Base-by-base conservation (phyloP, 2,797 vertebrate species). In the Gephyroberyx darwinii region DNA sequence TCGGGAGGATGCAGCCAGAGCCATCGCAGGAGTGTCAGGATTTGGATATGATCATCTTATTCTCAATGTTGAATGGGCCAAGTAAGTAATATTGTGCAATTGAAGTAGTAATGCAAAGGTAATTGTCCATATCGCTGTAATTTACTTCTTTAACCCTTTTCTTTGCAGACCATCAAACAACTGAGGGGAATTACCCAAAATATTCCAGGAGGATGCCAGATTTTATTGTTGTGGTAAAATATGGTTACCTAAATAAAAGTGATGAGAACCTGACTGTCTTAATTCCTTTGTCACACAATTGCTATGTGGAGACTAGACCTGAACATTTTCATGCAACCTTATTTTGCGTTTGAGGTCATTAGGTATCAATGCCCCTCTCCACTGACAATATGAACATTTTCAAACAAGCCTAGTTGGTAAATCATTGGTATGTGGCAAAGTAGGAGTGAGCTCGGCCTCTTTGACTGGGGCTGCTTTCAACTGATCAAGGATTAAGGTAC, bases 21-120 rank as follows among this genome's bases (percentile, higher is more conserved):
- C 97, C 69, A 98, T 99, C 0, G 95, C 95, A 0, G 97, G 96
- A 0, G 97, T 99, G 52, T 98, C 97, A 0, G 97, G 97, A 65
- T 98, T 98, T 0, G 97, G 97, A 90, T 99, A 98, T 0, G 97
- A 98, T 89, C 97, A 98, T 88, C 93, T 98, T 58, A 98, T 98
- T 92, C 96, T 98, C 85, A 99, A 98, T 0, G 97, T 99, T 62
- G 97, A 98, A 90, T 99, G 97, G 97, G 97, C 97, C 87, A 98
- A 98, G 97, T 98, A 88, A 95, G 96, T 92, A 0, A 2, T 51
- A 6, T 41, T 14, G 9, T 31, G 2, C 53, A 50, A 0, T 13
- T 17, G 19, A 5, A 59, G 12, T 5, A 4, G 2, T 7, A 22
- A 31, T 39, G 2, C 20, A 12, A 26, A 35, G 5, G 37, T 22